phyloP scores from a whole-genome alignment of 2,888 invertebrate species.

The Limnephilus marmoratus region DNA sequence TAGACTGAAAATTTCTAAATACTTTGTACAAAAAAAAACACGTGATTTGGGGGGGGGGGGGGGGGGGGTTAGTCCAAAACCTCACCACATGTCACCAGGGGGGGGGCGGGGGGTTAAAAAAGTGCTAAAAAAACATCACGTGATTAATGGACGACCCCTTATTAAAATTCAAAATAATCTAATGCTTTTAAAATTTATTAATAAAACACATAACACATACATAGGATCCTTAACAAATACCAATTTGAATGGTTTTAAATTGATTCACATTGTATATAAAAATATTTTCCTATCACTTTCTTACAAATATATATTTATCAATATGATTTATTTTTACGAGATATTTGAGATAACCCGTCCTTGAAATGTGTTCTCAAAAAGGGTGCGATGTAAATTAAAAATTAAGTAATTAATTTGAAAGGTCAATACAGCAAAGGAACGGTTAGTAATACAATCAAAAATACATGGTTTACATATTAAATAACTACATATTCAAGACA shows the following conservation, averaged over 20 bases:
- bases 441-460: neutral
- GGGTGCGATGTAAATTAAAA: neutral
- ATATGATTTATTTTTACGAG: neutral
- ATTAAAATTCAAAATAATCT: neutral
- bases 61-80: no score
- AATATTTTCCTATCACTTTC: neutral
- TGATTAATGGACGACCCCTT: no score
- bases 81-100: no score
- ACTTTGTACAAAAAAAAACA: no score
- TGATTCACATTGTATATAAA: neutral
- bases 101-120: no score
- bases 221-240: neutral
- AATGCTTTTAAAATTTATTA: neutral
- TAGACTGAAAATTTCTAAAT: no score
- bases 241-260: neutral
- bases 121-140: no score
- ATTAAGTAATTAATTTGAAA: neutral
- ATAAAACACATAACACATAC: neutral
- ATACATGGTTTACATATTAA: neutral
- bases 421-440: neutral
- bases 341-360: neutral
- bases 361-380: neutral
- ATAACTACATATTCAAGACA: neutral
- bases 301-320: neutral
- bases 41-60: no score